A percentile compares a stretch with the other conserved stretches of the same genome.
Conservation (phyloP, 2,888 invertebrate genomes). For the Lysandra bellargus region DNA sequence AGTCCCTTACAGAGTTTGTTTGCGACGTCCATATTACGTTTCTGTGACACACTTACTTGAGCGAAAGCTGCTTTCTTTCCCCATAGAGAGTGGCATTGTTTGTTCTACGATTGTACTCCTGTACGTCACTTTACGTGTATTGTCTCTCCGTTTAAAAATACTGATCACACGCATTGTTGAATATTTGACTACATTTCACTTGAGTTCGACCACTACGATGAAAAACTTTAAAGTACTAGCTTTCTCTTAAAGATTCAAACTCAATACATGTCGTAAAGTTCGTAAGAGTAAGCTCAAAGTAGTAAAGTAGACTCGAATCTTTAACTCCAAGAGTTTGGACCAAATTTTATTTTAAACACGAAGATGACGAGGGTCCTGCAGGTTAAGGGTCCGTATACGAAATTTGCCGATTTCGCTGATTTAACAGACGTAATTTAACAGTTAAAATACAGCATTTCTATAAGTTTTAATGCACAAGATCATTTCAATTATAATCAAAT, state of each 20-base stretch:
- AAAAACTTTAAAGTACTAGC: background rate
- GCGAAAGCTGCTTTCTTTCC: constrained; percentile 47
- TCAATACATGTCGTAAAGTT: background rate
- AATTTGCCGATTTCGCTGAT: too few relatives aligned
- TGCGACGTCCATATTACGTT: constrained; percentile 32
- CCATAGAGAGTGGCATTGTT: constrained; percentile 45
- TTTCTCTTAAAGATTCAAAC: background rate
- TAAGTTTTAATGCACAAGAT: too few relatives aligned
- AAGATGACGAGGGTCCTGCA: too few relatives aligned
- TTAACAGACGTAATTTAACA: too few relatives aligned
- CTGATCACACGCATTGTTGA: constrained; percentile 19
- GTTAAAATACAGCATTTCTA: too few relatives aligned
- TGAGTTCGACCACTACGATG: background rate
- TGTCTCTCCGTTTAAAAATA: constrained; percentile 17
- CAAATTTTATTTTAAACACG: too few relatives aligned
- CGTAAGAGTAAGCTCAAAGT: too few relatives aligned
- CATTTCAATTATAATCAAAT: too few relatives aligned
- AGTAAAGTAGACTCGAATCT: too few relatives aligned
- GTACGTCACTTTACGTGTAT: constrained; percentile 33
- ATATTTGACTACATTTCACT: constrained; percentile 14
- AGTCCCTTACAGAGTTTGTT: constrained; percentile 19
- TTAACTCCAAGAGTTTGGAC: too few relatives aligned
- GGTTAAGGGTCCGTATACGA: too few relatives aligned
- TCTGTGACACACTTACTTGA: constrained; percentile 40
- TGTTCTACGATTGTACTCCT: constrained; percentile 44